Base-by-base conservation (phyloP, 2,888 invertebrate species). In the Orthosia incerta region DNA sequence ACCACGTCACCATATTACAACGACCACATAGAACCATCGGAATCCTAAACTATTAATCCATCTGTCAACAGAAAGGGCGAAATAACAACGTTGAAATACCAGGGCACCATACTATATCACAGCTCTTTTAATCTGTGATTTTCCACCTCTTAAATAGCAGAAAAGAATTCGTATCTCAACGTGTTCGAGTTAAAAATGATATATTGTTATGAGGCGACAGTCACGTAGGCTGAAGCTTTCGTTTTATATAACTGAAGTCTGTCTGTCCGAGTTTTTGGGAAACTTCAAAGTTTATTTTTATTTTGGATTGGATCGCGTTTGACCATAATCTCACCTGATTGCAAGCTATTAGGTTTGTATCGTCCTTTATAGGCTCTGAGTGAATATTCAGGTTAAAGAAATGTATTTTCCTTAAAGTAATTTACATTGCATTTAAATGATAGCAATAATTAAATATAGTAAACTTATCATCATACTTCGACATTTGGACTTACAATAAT, bases 161-260 rank as follows among this genome's bases (percentile, higher is more conserved):
- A 79, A 73, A 76, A 75, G 71, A 81, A 79, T 83, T 80, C 15
- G 60, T 83, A 66, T 82, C 76, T 74, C 82, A 80, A 59, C 82
- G 82, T 74, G 68, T 71, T 76, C 56, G 51, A 64, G 74, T 84
- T 82, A 65, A 76, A 77, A 75, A 85, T 85, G 78, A 85, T 85
- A 80, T 65, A 80, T 79, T 67, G n/a, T 65, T 73, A 78, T 73
- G 72, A 50, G 73, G 12, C 59, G 68, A 20, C 45, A 60, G 80
- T 80, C 85, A 80, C 86, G 85, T 85, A 75, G 73, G 15, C 20
- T 39, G 57, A 48, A 74, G 57, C 48, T 69, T 56, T 78, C n/a
- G 66, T 68, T 77, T 74, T 67, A 64, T 67, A 74, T 60, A 75
- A 71, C 39, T 18, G 16, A 55, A 55, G 1, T 50, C 15, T 63